phyloP scores from a whole-genome alignment of 2,113 vertebrate species.

The Porphyrio hochstetteri region DNA sequence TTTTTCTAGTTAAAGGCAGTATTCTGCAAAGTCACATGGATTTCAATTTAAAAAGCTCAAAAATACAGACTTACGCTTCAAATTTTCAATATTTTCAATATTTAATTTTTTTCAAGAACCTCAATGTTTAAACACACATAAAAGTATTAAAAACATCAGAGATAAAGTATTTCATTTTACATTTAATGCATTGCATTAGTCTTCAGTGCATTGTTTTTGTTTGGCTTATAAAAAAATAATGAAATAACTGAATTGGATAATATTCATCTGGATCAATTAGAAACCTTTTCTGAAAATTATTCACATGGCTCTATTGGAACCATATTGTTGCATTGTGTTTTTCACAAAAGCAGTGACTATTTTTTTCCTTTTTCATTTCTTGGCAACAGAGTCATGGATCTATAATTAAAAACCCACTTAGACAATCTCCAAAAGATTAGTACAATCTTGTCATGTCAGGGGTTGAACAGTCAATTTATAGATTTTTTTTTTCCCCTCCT shows the following conservation, averaged over 20 bases:
- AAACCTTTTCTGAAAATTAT: conserved; percentile 3
- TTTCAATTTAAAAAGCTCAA: neutral
- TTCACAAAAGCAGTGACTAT: conserved; percentile 22
- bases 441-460: conserved; percentile 27
- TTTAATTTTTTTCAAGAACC: neutral
- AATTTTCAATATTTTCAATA: neutral
- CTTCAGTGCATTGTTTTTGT: neutral
- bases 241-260: neutral
- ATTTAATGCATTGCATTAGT: neutral
- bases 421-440: conserved; percentile 28
- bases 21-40: neutral
- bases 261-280: neutral
- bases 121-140: neutral
- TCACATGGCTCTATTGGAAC: neutral
- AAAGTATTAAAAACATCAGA: neutral
- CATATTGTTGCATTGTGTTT: neutral
- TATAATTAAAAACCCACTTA: conserved; percentile 56
- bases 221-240: neutral
- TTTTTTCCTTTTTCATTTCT: conserved; percentile 37
- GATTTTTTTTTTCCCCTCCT: neutral
- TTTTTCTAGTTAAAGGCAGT: neutral
- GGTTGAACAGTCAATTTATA: conserved; percentile 23
- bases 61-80: neutral
- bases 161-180: neutral
- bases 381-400: conserved; percentile 28